Evolutionary conservation across 2,113 vertebrate genomes (phyloP), one percentile per base, ranked within the genome.

Genomic region (Suricata suricatta): DNA sequence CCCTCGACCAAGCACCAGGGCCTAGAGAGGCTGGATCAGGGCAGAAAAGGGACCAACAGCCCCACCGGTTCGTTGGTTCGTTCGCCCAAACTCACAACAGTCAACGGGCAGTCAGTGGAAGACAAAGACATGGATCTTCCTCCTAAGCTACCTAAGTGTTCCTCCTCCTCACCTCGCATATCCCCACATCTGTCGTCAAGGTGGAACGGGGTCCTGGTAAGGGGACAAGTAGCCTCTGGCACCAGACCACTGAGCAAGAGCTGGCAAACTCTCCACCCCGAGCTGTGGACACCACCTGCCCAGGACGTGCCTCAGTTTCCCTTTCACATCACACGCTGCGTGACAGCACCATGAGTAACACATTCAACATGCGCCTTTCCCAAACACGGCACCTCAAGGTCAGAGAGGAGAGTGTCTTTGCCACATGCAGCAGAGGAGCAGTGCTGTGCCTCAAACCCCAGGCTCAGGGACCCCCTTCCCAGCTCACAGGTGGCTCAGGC

Each of bases 51-150:
- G 14, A 47, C 86, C 3, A 16, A 21, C 7, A 1, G 13, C 3
- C 50, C 31, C 41, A 41, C 41, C 6, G 41, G 41, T 41, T 41
- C 41, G 5, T 41, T 41, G 41, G 41, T 41, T 41, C 41, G 5
- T 81, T 33, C 69, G 31, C 83, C 79, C 10, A 14, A 68, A 31
- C 31, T 86, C 81, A 35, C 27, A 66, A 38, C 85, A 47, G 57
- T 35, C 44, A 8, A 3, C 23, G n/a, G 41, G 52, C 50, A 47
- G 31, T 16, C 2, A 1, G 0, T 6, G 15, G 72, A 21, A 6
- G 47, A n/a, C n/a, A 23, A 64, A 31, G 3, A 57, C 17, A 2
- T 2, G 2, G 3, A n/a, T 47, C 10, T 23, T 8, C 71, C 54
- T 15, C 71, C 63, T 15, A 12, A 84, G 64, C n/a, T 44, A 47